Percentiles rank a stretch among this genome's conserved stretches.
Conservation (phyloP, 1,140 invertebrate species). For the Drosophila kurseongensis region DNA sequence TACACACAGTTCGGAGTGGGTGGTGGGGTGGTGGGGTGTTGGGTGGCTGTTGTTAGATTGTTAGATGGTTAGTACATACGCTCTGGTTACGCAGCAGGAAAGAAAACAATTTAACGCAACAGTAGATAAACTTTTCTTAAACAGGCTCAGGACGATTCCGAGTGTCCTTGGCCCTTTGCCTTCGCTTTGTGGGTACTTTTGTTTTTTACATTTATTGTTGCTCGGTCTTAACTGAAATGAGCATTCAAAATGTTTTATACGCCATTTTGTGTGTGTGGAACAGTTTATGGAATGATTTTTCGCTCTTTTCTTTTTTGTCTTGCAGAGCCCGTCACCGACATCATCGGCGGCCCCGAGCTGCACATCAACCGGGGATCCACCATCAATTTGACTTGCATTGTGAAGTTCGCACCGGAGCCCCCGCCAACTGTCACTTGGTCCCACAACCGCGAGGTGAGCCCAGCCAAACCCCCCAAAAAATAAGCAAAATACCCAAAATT, state of each 20-base stretch:
- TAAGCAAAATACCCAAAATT: no score
- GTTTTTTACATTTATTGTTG: slow-evolving; percentile 55
- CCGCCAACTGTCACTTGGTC: slow-evolving; percentile 92
- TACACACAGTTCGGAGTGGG: slow-evolving; percentile 2
- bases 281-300: slow-evolving; percentile 31
- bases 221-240: slow-evolving; percentile 54
- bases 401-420: slow-evolving; percentile 92
- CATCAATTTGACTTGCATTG: slow-evolving; percentile 94
- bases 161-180: slow-evolving; percentile 49
- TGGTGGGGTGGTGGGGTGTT: no score
- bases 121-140: slow-evolving; percentile 67
- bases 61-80: slow-evolving; percentile 27
- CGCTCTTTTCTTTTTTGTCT: slow-evolving; percentile 39
- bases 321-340: slow-evolving; percentile 92
- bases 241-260: slow-evolving; percentile 64
- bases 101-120: slow-evolving; percentile 69
- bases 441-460: slow-evolving; percentile 90
- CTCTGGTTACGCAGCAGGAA: slow-evolving; percentile 59
- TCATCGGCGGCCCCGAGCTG: slow-evolving; percentile 91
- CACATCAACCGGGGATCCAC: slow-evolving; percentile 94
- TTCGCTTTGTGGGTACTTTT: slow-evolving; percentile 9
- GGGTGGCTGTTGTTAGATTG: neutral
- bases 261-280: slow-evolving; percentile 37
- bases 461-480: neutral
- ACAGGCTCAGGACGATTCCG: slow-evolving; percentile 40